Percentiles rank a stretch among this genome's conserved stretches.
Conservation (phyloP, 2,113 vertebrate species). For the Pipa parva region DNA sequence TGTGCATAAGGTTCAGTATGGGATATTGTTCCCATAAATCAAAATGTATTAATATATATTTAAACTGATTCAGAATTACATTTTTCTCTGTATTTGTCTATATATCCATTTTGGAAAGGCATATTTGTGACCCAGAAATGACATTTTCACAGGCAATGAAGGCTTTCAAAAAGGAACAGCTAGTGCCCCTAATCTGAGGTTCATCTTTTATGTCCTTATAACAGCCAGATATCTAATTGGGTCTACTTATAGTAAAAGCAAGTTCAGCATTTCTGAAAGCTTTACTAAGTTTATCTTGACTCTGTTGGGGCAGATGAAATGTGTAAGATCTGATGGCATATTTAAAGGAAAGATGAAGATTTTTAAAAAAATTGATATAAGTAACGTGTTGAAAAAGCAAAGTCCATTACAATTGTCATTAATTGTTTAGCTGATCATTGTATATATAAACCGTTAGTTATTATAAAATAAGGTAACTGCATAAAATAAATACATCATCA, state of each 20-base stretch:
- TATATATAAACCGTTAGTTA: too few species aligned
- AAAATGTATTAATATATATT: too few species aligned
- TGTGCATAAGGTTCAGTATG: too few species aligned
- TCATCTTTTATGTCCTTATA: slow-evolving; percentile 45
- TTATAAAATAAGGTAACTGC: too few species aligned
- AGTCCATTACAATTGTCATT: slow-evolving; percentile 19
- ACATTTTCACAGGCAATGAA: slow-evolving; percentile 46
- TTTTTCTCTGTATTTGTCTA: too few species aligned
- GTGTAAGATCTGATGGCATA: slow-evolving; percentile 33
- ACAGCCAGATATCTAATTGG: slow-evolving; percentile 48
- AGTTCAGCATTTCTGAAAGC: slow-evolving; percentile 54
- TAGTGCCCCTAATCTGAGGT: slow-evolving; percentile 42
- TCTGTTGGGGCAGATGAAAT: slow-evolving; percentile 47
- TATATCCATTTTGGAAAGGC: slow-evolving; percentile 38
- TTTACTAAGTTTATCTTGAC: slow-evolving; percentile 45
- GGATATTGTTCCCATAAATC: too few species aligned
- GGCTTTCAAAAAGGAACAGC: slow-evolving; percentile 42
- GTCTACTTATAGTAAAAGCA: slow-evolving; percentile 53
- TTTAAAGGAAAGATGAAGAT: slow-evolving; percentile 28
- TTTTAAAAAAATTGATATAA: slow-evolving; percentile 14
- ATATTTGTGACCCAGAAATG: slow-evolving; percentile 50
- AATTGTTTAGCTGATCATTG: slow-evolving; percentile 8
- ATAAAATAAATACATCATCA: too few species aligned
- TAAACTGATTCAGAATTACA: too few species aligned
- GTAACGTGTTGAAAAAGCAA: too few species aligned